phyloP scores from a whole-genome alignment of 2,888 invertebrate genomes.

The Eudasyphora cyanicolor region DNA sequence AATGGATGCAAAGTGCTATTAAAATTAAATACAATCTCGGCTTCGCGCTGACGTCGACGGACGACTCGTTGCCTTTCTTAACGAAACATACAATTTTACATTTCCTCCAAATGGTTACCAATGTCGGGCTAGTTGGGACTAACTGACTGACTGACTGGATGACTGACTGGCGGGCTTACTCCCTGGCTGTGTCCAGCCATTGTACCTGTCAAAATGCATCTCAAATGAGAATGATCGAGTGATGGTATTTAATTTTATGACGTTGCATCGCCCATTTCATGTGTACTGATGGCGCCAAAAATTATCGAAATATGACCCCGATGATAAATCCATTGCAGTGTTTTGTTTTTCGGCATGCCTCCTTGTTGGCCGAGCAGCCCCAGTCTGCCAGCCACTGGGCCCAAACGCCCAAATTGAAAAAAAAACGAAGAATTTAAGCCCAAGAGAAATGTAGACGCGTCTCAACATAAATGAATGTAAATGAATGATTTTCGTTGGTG shows the following conservation, averaged over 20 bases:
- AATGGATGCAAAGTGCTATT: slow-evolving; percentile 56
- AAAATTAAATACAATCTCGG: slow-evolving; percentile 56
- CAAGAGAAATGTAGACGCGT: slow-evolving; percentile 10
- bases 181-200: slow-evolving; percentile 3
- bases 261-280: slow-evolving; percentile 71
- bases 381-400: slow-evolving; percentile 52
- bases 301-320: slow-evolving; percentile 64
- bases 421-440: not conserved
- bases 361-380: not conserved
- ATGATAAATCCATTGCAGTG: slow-evolving; percentile 58
- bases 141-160: not conserved
- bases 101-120: not conserved
- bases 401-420: slow-evolving; percentile 50
- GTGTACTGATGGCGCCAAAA: slow-evolving; percentile 64
- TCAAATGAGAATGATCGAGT: slow-evolving; percentile 77
- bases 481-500: slow-evolving; percentile 7
- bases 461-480: slow-evolving; percentile 17
- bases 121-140: not conserved
- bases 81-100: slow-evolving; percentile 45
- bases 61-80: not conserved
- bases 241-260: slow-evolving; percentile 77
- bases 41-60: slow-evolving; percentile 22
- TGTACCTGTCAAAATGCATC: slow-evolving; percentile 77
- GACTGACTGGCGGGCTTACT: not conserved
- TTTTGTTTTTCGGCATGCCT: no score